phyloP scores from a whole-genome alignment of 2,888 invertebrate species.

The Empis stercorea region DNA sequence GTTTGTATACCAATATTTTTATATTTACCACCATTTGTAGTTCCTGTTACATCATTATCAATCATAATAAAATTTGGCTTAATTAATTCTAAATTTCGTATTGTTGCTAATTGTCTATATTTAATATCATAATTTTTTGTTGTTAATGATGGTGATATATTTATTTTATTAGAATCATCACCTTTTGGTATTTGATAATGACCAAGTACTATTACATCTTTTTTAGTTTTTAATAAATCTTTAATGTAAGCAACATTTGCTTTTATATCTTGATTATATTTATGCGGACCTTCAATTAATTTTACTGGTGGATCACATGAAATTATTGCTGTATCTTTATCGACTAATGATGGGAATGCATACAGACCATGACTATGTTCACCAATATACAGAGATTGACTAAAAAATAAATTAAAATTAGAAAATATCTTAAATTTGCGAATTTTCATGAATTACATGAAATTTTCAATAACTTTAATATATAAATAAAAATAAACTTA shows the following conservation, averaged over 20 bases:
- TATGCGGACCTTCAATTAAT: conserved; percentile 60
- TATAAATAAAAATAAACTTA: conserved; percentile 29
- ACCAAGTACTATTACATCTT: conserved; percentile 38
- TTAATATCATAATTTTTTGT: conserved; percentile 8
- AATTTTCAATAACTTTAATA: background rate
- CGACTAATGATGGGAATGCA: conserved; percentile 83
- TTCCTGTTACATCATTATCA: conserved; percentile 13
- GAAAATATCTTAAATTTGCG: background rate
- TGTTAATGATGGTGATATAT: conserved; percentile 27
- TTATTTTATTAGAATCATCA: conserved; percentile 31
- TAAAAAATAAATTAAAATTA: conserved; percentile 32
- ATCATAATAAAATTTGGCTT: conserved; percentile 13
- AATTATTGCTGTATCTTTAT: conserved; percentile 77
- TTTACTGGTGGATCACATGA: conserved; percentile 57
- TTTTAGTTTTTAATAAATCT: conserved; percentile 28
- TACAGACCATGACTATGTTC: conserved; percentile 75
- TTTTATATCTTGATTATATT: conserved; percentile 22
- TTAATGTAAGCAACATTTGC: conserved; percentile 40
- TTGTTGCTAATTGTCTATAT: conserved; percentile 27
- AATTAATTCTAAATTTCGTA: conserved; percentile 18
- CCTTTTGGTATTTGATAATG: conserved; percentile 60
- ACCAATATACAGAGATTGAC: conserved; percentile 86
- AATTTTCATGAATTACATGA: too few relatives aligned
- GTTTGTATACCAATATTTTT: conserved; percentile 44
- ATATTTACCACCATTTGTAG: conserved; percentile 18